Conservation (phyloP, 1,140 invertebrate species). For the Euura saliciscinereae region DNA sequence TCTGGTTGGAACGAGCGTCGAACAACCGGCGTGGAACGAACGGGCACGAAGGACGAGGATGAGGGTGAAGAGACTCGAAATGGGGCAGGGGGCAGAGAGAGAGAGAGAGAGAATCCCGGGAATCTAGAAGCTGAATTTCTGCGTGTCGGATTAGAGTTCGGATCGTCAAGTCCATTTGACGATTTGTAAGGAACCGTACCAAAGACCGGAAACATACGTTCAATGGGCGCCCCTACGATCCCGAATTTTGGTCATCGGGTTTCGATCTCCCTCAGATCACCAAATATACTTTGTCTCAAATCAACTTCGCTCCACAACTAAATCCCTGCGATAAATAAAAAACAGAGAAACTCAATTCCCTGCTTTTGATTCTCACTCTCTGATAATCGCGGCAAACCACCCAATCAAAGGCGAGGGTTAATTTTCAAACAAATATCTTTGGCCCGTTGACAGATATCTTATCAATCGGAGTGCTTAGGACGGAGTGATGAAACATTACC, state of each 20-base stretch:
- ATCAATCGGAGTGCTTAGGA: too few relatives aligned
- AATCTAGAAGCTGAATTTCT: not conserved
- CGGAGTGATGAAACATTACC: too few relatives aligned
- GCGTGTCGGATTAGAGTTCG: constrained; percentile 6
- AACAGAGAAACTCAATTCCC: too few relatives aligned
- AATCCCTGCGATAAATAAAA: not conserved
- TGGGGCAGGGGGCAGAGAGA: not conserved
- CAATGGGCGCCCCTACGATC: not conserved
- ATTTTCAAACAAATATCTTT: too few relatives aligned
- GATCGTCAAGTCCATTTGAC: constrained; percentile 4
- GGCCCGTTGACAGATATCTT: too few relatives aligned
- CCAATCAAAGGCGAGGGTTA: too few relatives aligned
- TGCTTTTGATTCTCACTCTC: too few relatives aligned
- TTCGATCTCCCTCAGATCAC: not conserved
- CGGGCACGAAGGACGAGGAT: not conserved
- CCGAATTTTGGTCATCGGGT: not conserved
- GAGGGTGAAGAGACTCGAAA: not conserved
- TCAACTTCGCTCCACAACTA: not conserved
- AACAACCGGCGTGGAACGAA: constrained; percentile 9
- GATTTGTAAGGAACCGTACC: not conserved
- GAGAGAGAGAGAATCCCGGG: not conserved
- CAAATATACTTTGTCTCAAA: not conserved
- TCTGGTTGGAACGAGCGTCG: constrained; percentile 49
- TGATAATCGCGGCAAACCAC: too few relatives aligned
- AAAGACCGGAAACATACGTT: not conserved